Percentiles rank a stretch among this genome's conserved stretches.
phyloP scores from a whole-genome alignment of 2,888 invertebrate species.

The Cryptophagus acutangulus region DNA sequence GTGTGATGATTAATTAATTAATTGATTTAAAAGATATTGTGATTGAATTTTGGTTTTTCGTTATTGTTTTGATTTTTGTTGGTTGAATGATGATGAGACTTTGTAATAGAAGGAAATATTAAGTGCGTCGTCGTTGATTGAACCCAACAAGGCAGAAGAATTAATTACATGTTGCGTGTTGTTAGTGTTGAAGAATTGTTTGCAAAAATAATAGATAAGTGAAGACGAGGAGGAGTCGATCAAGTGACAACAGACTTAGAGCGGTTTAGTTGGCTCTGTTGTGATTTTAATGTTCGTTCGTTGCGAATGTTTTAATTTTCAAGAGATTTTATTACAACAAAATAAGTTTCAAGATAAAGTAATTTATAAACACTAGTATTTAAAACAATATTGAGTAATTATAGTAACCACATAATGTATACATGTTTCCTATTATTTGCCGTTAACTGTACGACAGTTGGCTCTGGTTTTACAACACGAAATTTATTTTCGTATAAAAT shows the following conservation, averaged over 20 bases:
- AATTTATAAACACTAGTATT: constrained; percentile 48
- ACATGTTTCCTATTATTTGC: constrained; percentile 45
- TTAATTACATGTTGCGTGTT: not conserved
- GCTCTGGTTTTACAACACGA: constrained; percentile 37
- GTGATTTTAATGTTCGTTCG: constrained; percentile 22
- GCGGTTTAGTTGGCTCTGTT: constrained; percentile 29
- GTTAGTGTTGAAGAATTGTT: not conserved
- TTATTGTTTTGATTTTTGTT: too few relatives aligned
- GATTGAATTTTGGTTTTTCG: too few relatives aligned
- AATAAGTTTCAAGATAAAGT: constrained; percentile 41
- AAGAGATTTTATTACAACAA: constrained; percentile 32
- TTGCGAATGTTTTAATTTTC: constrained; percentile 23
- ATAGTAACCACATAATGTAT: constrained; percentile 45
- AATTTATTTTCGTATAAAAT: too few relatives aligned
- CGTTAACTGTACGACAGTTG: constrained; percentile 37
- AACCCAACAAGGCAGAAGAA: not conserved
- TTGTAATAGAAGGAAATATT: too few relatives aligned
- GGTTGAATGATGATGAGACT: too few relatives aligned
- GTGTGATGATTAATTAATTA: too few relatives aligned
- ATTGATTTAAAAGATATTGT: too few relatives aligned
- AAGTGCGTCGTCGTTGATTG: too few relatives aligned
- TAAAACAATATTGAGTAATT: constrained; percentile 43
- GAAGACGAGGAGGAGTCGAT: too few relatives aligned
- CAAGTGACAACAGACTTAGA: constrained; percentile 33
- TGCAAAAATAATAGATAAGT: too few relatives aligned